These are phyloP conservation scores for Paragorgia papillata DNA, from an alignment of 92 coral and sea anemone genomes.

Conservation along the genomic window DNA sequence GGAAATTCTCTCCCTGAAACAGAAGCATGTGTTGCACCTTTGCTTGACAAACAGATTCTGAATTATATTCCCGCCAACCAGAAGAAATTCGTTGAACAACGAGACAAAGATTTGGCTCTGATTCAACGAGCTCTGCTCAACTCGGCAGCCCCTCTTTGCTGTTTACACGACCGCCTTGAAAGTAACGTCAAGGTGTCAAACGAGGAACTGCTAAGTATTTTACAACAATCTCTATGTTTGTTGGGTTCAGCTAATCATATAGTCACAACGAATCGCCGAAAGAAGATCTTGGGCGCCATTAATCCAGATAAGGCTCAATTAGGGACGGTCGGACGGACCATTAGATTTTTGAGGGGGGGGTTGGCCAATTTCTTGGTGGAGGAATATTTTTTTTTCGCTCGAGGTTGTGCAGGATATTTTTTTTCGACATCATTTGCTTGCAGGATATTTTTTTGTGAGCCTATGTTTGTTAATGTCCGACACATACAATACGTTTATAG, in stretches of 20 bases:
- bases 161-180: conserved; percentile 48
- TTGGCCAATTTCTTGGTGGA: too few relatives aligned
- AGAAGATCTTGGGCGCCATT: conserved; percentile 19
- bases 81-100: conserved; percentile 33
- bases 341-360: too few relatives aligned
- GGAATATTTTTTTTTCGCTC: too few relatives aligned
- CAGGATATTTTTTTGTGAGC: too few relatives aligned
- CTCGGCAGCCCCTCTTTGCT: conserved; percentile 38
- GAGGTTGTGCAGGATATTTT: too few relatives aligned
- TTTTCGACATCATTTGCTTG: too few relatives aligned
- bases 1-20: conserved; percentile 28
- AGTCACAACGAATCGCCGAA: conserved; percentile 29
- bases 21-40: conserved; percentile 30
- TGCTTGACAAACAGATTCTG: conserved; percentile 20
- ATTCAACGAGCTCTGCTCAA: conserved; percentile 37
- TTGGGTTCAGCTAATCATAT: conserved; percentile 41
- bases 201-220: conserved; percentile 14
- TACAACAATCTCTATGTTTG: conserved; percentile 41
- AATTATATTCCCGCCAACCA: conserved; percentile 32
- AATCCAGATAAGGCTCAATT: conserved; percentile 23
- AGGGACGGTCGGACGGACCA: too few relatives aligned
- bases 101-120: conserved; percentile 43
- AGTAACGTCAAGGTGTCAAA: conserved; percentile 25
- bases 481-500: too few relatives aligned
- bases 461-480: too few relatives aligned